Base-by-base conservation (phyloP, 2,797 vertebrate genomes). In the Sebastes matsubarae region DNA sequence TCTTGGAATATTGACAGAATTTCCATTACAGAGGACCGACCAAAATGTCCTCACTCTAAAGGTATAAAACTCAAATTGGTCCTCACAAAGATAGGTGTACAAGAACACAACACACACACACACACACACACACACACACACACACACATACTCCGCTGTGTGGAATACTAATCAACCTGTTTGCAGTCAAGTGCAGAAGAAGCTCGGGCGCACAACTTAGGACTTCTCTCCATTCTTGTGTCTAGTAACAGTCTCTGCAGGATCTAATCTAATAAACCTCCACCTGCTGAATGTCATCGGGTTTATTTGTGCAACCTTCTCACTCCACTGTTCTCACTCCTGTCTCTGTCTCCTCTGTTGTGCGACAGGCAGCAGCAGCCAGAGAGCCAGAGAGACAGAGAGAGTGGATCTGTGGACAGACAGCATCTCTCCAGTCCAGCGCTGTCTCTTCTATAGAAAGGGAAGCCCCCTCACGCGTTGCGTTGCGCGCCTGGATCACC, bases 91-190 rank as follows among this genome's bases (percentile, higher is more conserved):
- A 38, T 38, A 38, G 36, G 36, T 38, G 12, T 38, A 38, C 36
- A 38, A 38, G 36, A 38, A 63, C 72, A n/a, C 50, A 52, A n/a
- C 50, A 50, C 38, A 24, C 60, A 60, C 71, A 70, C 32, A 24
- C 78, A 25, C 50, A 52, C 50, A n/a, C 50, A 50, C 38, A 24
- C 60, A 60, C 71, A 70, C 32, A 24, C 78, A 25, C 59, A 65
- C 73, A 20, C 68, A 58, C 68, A 22, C 60, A 46, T 32, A 25
- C 68, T 32, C 29, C 11, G 34, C 34, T 36, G 34, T 36, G 34
- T 36, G 29, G 91, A 94, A 94, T 95, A 90, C 84, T 90, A 91
- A 94, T 94, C 92, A 95, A 94, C 92, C 90, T 93, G 92, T 95
- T 93, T 84, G 89, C 89, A 71, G 77, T 80, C 87, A 88, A 90